A percentile compares a stretch with the other conserved stretches of the same genome.
phyloP scores from a whole-genome alignment of 1,140 invertebrate genomes.

The Leptonema lineaticorne region DNA sequence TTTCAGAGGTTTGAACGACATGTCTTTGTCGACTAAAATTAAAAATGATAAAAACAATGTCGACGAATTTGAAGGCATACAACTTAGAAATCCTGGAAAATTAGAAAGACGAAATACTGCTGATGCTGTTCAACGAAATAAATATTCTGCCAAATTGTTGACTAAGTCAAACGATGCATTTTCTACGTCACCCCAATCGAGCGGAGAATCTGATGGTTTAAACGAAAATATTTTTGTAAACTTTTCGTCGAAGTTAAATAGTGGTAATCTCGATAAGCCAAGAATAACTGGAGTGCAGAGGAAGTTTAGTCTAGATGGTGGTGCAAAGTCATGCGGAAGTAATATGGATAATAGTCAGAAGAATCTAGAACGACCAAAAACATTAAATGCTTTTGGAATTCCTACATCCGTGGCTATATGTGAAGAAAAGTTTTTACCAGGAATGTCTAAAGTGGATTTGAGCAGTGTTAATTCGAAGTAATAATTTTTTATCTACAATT shows the following conservation, averaged over 20 bases:
- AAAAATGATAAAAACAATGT: constrained; percentile 46
- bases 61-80: constrained; percentile 44
- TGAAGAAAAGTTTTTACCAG: constrained; percentile 23
- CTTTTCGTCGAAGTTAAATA: background rate
- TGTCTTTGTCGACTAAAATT: constrained; percentile 46
- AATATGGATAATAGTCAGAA: background rate
- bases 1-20: constrained; percentile 65
- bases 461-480: constrained; percentile 2
- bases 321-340: background rate
- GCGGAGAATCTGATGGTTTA: background rate
- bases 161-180: constrained; percentile 41
- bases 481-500: background rate
- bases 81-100: constrained; percentile 44
- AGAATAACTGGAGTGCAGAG: constrained; percentile 33
- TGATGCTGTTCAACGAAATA: constrained; percentile 52
- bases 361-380: constrained; percentile 26
- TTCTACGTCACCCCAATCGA: background rate
- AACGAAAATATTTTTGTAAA: background rate
- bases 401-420: constrained; percentile 11
- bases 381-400: constrained; percentile 24
- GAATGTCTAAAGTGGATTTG: background rate
- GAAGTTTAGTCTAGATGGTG: constrained; percentile 33
- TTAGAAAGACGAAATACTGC: constrained; percentile 55
- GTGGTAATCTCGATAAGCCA: background rate
- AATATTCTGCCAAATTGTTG: constrained; percentile 41